These are phyloP conservation scores for Campopleginae sp. DNA, from an alignment of 2,888 invertebrate genomes.

Conservation along the genomic window DNA sequence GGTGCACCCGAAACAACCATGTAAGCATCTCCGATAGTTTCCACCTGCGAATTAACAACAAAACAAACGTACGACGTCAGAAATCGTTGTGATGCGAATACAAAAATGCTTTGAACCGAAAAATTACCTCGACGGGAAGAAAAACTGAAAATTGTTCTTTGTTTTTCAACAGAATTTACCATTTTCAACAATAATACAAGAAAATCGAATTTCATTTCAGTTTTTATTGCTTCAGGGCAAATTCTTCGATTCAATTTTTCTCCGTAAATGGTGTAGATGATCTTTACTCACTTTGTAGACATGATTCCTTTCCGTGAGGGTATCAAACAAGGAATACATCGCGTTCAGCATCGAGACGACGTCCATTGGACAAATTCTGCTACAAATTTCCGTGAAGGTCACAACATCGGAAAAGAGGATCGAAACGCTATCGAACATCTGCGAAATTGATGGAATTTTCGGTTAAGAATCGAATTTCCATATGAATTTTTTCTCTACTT, in stretches of 20 bases:
- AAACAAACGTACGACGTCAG: not conserved
- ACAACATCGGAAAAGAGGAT: slow-evolving; percentile 99
- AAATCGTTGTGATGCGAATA: not conserved
- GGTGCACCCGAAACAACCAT: slow-evolving; percentile 99
- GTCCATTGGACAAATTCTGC: slow-evolving; percentile 97
- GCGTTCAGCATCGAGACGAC: slow-evolving; percentile 98
- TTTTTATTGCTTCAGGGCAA: not conserved
- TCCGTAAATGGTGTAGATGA: too few species aligned
- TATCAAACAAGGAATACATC: slow-evolving; percentile 99
- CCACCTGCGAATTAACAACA: slow-evolving; percentile 88
- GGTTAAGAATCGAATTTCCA: not conserved
- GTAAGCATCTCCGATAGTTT: slow-evolving; percentile 99
- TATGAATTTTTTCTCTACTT: not conserved
- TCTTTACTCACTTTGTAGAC: slow-evolving; percentile 93
- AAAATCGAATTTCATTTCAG: not conserved
- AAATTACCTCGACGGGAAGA: too few species aligned
- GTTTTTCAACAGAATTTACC: too few species aligned
- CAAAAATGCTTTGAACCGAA: not conserved
- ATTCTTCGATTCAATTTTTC: not conserved
- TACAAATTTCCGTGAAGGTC: slow-evolving; percentile 98
- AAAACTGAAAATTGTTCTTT: too few species aligned
- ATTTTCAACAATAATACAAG: too few species aligned
- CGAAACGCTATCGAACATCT: slow-evolving; percentile 98
- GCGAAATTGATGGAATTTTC: slow-evolving; percentile 71
- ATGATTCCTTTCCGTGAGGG: slow-evolving; percentile 94